Percentiles rank a stretch among this genome's conserved stretches.
These are phyloP conservation scores for Thecophora atra DNA, from an alignment of 2,888 invertebrate species.

Conservation along the genomic window DNA sequence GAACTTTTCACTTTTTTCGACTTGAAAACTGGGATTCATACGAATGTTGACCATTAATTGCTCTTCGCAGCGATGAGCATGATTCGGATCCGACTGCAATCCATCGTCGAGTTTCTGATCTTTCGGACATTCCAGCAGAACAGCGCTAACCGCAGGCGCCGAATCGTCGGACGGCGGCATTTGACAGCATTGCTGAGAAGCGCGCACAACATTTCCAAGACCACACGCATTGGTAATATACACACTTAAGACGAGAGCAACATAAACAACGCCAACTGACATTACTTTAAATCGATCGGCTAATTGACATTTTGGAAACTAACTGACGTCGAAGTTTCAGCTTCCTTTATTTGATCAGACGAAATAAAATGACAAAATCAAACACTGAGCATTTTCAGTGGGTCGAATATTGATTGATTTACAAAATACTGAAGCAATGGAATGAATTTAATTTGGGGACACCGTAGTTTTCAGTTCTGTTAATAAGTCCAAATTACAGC, in stretches of 20 bases:
- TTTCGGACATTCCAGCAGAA: conserved; percentile 49
- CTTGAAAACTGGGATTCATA: conserved; percentile 47
- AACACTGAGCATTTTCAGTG: no score
- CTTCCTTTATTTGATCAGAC: background rate
- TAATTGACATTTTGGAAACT: conserved; percentile 29
- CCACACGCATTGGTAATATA: conserved; percentile 25
- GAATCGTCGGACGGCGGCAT: background rate
- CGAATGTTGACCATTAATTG: conserved; percentile 52
- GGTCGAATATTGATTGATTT: no score
- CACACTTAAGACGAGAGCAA: conserved; percentile 27
- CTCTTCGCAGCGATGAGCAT: conserved; percentile 42
- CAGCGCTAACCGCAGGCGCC: conserved; percentile 48
- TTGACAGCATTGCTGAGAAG: conserved; percentile 5
- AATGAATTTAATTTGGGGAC: no score
- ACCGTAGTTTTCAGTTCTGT: no score
- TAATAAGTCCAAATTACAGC: no score
- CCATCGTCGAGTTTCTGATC: background rate
- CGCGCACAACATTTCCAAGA: conserved; percentile 18
- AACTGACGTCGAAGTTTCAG: conserved; percentile 17
- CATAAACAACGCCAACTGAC: conserved; percentile 35
- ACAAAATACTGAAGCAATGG: no score
- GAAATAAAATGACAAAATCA: background rate
- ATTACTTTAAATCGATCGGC: conserved; percentile 36
- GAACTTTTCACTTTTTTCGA: conserved; percentile 48
- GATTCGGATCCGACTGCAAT: background rate